Conservation (phyloP, 2,797 vertebrate species). For the Melanotaenia parkinsoni region DNA sequence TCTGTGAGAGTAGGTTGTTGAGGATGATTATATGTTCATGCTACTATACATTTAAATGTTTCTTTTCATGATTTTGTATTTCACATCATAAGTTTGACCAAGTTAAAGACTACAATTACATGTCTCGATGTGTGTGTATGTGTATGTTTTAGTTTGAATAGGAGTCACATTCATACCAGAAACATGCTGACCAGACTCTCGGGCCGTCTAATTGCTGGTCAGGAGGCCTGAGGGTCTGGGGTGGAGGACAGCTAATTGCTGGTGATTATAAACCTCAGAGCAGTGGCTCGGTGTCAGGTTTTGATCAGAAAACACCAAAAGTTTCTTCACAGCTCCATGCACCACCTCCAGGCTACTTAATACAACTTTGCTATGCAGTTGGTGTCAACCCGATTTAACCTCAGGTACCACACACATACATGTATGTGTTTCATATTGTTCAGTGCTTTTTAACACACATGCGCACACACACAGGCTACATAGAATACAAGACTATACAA, state of each 20-base stretch:
- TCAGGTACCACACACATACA: constrained; percentile 44
- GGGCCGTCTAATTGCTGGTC: constrained; percentile 75
- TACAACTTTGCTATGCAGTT: constrained; percentile 31
- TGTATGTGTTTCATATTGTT: neutral
- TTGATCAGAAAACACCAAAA: constrained; percentile 64
- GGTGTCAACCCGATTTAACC: constrained; percentile 64
- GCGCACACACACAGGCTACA: neutral
- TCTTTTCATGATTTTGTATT: constrained; percentile 37
- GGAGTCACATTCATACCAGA: constrained; percentile 64
- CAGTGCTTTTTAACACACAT: neutral
- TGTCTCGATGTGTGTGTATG: constrained; percentile 18
- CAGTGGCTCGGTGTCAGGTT: constrained; percentile 68
- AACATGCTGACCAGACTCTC: constrained; percentile 71
- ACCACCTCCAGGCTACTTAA: constrained; percentile 42
- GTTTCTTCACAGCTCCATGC: constrained; percentile 33
- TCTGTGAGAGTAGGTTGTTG: constrained; percentile 16
- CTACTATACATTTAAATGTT: constrained; percentile 20
- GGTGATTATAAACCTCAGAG: constrained; percentile 82
- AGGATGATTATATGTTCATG: constrained; percentile 26
- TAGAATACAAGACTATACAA: neutral
- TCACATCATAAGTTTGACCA: neutral
- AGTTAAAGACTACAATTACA: constrained; percentile 10
- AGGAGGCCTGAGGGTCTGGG: constrained; percentile 72
- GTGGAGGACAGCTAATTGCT: constrained; percentile 76
- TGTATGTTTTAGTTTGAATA: constrained; percentile 56